Evolutionary conservation across 1,140 invertebrate species (phyloP).

Genomic region (Batillaria attramentaria): DNA sequence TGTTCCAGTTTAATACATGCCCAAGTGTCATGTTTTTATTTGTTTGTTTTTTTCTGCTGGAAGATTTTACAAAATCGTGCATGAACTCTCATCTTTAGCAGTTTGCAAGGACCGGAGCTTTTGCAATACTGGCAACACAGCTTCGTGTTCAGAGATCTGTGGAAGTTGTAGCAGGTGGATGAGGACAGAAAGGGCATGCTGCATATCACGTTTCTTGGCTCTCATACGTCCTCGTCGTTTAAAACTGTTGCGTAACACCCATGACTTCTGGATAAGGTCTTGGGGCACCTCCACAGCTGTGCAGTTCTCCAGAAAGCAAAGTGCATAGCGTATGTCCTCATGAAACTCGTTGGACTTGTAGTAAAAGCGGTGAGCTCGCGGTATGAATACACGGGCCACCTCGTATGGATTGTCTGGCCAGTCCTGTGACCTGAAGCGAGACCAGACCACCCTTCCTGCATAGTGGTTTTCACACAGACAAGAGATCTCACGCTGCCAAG

Average conservation of each 20-base stretch:
- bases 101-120: conserved; percentile 4
- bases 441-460: conserved; percentile 34
- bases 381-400: conserved; percentile 47
- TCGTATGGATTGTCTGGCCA: conserved; percentile 48
- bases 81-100: neutral
- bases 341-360: conserved; percentile 50
- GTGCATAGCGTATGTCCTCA: conserved; percentile 45
- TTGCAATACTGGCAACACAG: conserved; percentile 23
- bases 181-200: conserved; percentile 29
- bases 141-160: conserved; percentile 25
- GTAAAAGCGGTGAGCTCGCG: conserved; percentile 46
- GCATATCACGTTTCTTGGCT: conserved; percentile 30
- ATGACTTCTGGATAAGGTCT: conserved; percentile 37
- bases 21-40: no score
- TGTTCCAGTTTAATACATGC: no score
- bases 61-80: conserved; percentile 25
- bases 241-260: conserved; percentile 40
- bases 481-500: conserved; percentile 40
- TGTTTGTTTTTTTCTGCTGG: neutral
- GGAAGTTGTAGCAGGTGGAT: conserved; percentile 30
- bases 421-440: conserved; percentile 40
- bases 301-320: conserved; percentile 48
- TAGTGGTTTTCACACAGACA: conserved; percentile 37
- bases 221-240: conserved; percentile 35
- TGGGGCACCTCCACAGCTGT: conserved; percentile 21